Conservation (phyloP, 2,888 invertebrate species). For the Drosophila parthenogenetica region DNA sequence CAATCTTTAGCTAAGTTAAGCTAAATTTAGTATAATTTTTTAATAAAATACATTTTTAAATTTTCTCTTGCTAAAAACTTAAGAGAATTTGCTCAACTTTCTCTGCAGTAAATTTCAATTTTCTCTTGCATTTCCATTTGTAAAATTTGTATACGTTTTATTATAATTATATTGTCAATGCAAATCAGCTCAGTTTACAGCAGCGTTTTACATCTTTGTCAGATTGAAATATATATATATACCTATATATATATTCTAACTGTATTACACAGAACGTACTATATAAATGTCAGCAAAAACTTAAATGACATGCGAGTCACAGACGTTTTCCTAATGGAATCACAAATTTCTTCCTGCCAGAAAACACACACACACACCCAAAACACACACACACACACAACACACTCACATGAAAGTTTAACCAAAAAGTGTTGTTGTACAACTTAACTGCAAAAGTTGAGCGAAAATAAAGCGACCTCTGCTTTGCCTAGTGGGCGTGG, state of each 20-base stretch:
- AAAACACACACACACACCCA: too few species aligned
- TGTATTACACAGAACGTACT: slow-evolving; percentile 6
- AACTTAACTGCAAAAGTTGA: slow-evolving; percentile 75
- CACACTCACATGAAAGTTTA: slow-evolving; percentile 41
- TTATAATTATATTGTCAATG: slow-evolving; percentile 53
- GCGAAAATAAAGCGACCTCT: slow-evolving; percentile 64
- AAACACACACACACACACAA: slow-evolving; percentile 3
- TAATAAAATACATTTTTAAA: too few species aligned
- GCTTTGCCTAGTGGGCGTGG: slow-evolving; percentile 54
- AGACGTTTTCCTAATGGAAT: slow-evolving; percentile 78
- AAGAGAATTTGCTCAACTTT: too few species aligned
- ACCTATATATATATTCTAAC: not conserved
- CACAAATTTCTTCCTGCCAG: slow-evolving; percentile 60
- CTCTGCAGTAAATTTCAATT: slow-evolving; percentile 25
- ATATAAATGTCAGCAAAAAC: slow-evolving; percentile 61
- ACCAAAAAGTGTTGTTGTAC: slow-evolving; percentile 49
- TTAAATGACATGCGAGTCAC: slow-evolving; percentile 76
- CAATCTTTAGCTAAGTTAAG: too few species aligned
- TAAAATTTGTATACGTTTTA: slow-evolving; percentile 44
- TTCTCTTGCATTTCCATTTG: slow-evolving; percentile 13
- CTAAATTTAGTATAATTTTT: too few species aligned
- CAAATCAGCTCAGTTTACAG: slow-evolving; percentile 35
- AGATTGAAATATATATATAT: not conserved
- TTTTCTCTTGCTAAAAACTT: too few species aligned
- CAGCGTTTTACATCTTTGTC: not conserved